These are phyloP conservation scores for Rosalia funebris DNA, from an alignment of 2,888 invertebrate genomes.

Conservation along the genomic window DNA sequence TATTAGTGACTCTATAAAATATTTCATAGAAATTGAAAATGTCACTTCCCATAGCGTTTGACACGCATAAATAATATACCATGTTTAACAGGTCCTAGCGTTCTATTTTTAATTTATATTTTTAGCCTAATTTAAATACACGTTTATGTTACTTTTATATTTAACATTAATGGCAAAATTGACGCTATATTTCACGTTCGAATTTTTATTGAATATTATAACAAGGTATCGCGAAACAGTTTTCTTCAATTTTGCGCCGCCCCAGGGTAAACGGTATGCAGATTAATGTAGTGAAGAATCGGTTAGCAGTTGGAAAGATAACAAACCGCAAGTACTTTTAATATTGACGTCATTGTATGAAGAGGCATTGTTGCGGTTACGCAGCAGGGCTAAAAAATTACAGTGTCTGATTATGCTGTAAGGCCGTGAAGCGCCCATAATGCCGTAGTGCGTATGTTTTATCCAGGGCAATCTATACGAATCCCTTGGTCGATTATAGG, in stretches of 20 bases:
- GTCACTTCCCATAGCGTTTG: too few species aligned
- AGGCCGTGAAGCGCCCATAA: not conserved
- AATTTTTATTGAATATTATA: slow-evolving; percentile 21
- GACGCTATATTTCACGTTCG: slow-evolving; percentile 4
- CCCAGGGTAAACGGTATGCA: slow-evolving; percentile 28
- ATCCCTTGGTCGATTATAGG: slow-evolving; percentile 40
- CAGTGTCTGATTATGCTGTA: slow-evolving; percentile 31
- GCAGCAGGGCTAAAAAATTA: slow-evolving; percentile 36
- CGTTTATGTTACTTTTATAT: slow-evolving; percentile 16
- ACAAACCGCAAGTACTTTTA: slow-evolving; percentile 17
- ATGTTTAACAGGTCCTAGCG: too few species aligned
- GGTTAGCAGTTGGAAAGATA: slow-evolving; percentile 19
- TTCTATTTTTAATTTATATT: too few species aligned
- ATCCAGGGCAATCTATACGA: slow-evolving; percentile 22
- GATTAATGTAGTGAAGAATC: slow-evolving; percentile 25
- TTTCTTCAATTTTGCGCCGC: slow-evolving; percentile 22
- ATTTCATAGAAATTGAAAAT: too few species aligned
- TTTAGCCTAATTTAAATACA: not conserved
- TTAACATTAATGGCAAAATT: slow-evolving; percentile 19
- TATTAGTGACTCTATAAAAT: too few species aligned
- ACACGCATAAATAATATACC: too few species aligned
- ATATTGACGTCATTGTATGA: slow-evolving; percentile 27
- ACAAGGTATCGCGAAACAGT: slow-evolving; percentile 18
- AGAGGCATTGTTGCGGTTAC: slow-evolving; percentile 24
- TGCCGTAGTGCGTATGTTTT: slow-evolving; percentile 1